Conservation (phyloP, 2,797 vertebrate species). For the Esox masquinongy region DNA sequence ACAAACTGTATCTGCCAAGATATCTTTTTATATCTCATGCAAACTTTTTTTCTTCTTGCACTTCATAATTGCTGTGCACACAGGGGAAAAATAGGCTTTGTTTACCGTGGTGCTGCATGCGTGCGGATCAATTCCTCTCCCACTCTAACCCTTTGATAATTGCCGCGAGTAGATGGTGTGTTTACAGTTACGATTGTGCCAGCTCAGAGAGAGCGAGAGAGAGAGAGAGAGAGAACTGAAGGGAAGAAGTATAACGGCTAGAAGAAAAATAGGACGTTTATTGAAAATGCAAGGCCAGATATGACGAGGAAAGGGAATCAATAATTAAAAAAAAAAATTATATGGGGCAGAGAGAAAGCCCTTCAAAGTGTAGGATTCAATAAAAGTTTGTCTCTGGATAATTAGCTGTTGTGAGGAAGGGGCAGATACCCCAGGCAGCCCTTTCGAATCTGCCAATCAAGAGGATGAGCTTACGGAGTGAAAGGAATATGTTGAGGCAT, state of each 20-base stretch:
- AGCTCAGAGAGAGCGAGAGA: slow-evolving; percentile 48
- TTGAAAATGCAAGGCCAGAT: slow-evolving; percentile 64
- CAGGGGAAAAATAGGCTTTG: slow-evolving; percentile 67
- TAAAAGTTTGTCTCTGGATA: slow-evolving; percentile 61
- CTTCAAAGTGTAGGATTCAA: slow-evolving; percentile 71
- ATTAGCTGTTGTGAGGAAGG: slow-evolving; percentile 58
- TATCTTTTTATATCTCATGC: slow-evolving; percentile 54
- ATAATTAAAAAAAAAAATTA: slow-evolving; percentile 71
- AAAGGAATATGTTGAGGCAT: slow-evolving; percentile 12
- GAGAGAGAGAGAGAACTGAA: slow-evolving; percentile 20
- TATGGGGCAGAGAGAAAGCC: slow-evolving; percentile 61
- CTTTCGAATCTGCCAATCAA: slow-evolving; percentile 48
- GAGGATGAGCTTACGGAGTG: slow-evolving; percentile 35
- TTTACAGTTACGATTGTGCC: slow-evolving; percentile 62
- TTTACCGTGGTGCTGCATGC: slow-evolving; percentile 63
- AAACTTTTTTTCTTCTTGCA: slow-evolving; percentile 61
- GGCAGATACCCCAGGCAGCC: slow-evolving; percentile 29
- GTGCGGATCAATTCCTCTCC: slow-evolving; percentile 69
- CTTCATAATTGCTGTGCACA: slow-evolving; percentile 71
- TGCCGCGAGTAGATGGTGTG: slow-evolving; percentile 63
- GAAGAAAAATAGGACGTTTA: slow-evolving; percentile 46
- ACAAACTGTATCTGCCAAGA: slow-evolving; percentile 22
- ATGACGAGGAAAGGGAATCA: slow-evolving; percentile 66
- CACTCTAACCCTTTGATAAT: slow-evolving; percentile 66
- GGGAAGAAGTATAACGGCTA: slow-evolving; percentile 26